phyloP scores from a whole-genome alignment of 2,888 invertebrate species.

The Eupithecia centaureata region DNA sequence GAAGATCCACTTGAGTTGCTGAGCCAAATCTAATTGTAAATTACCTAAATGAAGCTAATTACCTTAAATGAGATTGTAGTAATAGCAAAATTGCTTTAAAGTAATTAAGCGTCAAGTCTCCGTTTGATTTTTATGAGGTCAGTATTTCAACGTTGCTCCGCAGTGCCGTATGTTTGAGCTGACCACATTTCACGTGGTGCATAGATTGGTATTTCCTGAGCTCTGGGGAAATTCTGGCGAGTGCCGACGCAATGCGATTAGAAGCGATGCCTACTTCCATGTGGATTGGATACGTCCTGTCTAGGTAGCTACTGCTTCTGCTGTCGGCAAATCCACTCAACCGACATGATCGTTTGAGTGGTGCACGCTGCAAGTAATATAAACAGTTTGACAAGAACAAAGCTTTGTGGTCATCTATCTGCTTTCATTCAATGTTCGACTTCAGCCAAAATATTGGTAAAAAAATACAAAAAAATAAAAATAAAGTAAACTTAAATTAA shows the following conservation, averaged over 20 bases:
- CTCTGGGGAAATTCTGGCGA: constrained; percentile 2
- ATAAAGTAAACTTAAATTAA: too few relatives aligned
- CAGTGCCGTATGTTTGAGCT: not conserved
- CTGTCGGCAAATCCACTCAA: not conserved
- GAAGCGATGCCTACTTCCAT: not conserved
- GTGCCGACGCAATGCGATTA: not conserved
- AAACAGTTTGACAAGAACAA: not conserved
- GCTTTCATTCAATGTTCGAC: not conserved
- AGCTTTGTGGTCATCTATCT: not conserved
- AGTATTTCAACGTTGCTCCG: not conserved
- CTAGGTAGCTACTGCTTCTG: too few relatives aligned
- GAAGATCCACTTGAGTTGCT: not conserved
- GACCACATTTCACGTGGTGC: not conserved
- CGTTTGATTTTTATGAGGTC: too few relatives aligned
- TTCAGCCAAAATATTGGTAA: not conserved
- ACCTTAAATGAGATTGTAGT: too few relatives aligned
- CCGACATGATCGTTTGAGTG: not conserved
- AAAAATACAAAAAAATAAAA: too few relatives aligned
- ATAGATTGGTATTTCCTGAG: not conserved
- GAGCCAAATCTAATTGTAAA: too few relatives aligned
- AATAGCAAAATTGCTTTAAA: too few relatives aligned
- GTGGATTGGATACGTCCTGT: too few relatives aligned
- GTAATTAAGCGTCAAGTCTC: too few relatives aligned
- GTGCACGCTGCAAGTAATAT: not conserved
- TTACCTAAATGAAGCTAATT: too few relatives aligned